phyloP scores from a whole-genome alignment of 2,888 invertebrate species.

The Camptogramma bilineatum region DNA sequence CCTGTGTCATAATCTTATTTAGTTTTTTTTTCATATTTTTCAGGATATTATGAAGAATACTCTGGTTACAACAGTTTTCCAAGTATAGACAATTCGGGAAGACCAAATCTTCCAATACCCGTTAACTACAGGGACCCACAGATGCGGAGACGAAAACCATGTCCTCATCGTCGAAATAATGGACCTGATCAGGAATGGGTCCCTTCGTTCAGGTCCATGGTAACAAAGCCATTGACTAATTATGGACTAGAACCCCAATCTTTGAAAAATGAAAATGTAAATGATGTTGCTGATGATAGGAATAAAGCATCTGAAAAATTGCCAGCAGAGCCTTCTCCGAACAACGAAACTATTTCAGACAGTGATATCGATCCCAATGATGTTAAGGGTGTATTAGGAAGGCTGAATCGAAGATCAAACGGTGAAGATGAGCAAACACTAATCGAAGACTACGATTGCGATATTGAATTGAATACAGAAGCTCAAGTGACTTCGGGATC shows the following conservation, averaged over 20 bases:
- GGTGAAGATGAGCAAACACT: not conserved
- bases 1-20: no score
- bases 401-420: conserved; percentile 8
- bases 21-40: no score
- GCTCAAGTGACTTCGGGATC: not conserved
- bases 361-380: not conserved
- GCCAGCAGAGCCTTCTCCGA: not conserved
- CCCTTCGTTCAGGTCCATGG: conserved; percentile 28
- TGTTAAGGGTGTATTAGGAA: not conserved
- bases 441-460: conserved; percentile 20
- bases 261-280: conserved; percentile 24
- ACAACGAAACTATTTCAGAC: not conserved
- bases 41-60: conserved; percentile 37
- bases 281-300: conserved; percentile 8
- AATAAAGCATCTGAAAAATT: not conserved
- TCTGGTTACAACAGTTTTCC: conserved; percentile 7
- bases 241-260: conserved; percentile 35
- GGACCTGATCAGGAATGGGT: conserved; percentile 30
- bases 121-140: conserved; percentile 20
- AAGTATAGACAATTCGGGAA: conserved; percentile 7
- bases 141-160: conserved; percentile 40
- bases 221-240: conserved; percentile 31
- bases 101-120: conserved; percentile 13
- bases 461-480: conserved; percentile 10
- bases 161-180: conserved; percentile 39